These are phyloP conservation scores for Drosophila ficusphila DNA, from an alignment of 1,140 invertebrate genomes.

Conservation along the genomic window DNA sequence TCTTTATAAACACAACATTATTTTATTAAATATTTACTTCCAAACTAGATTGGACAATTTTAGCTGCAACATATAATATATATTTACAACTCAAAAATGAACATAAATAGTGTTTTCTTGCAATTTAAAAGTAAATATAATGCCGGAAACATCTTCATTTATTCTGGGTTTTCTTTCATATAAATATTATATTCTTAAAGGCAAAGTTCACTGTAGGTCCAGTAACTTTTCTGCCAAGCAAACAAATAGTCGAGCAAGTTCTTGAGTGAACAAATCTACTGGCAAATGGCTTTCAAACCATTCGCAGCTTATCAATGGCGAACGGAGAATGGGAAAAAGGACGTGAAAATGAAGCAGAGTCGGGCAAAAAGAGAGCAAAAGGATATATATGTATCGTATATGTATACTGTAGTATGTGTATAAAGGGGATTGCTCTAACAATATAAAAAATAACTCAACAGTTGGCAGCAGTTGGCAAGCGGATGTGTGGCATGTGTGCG, in stretches of 20 bases:
- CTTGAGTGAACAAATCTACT: constrained; percentile 51
- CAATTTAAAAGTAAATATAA: neutral
- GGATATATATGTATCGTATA: no score
- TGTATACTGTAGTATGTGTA: no score
- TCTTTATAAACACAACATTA: no score
- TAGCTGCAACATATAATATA: no score
- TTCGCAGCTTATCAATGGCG: constrained; percentile 70
- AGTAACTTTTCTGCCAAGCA: neutral
- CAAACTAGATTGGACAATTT: no score
- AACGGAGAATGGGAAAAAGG: constrained; percentile 10
- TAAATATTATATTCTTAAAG: neutral
- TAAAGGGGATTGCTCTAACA: constrained; percentile 24
- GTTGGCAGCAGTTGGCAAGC: constrained; percentile 58
- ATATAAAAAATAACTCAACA: constrained; percentile 71
- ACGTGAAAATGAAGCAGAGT: neutral
- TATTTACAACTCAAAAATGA: no score
- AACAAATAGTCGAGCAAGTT: constrained; percentile 22
- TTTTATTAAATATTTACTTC: no score
- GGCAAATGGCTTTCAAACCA: constrained; percentile 50
- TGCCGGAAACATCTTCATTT: no score
- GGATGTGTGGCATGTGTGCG: constrained; percentile 37
- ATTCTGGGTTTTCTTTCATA: no score
- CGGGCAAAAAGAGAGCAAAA: neutral
- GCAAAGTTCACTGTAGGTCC: neutral
- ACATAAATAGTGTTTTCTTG: no score